Percentiles rank a stretch among this genome's conserved stretches.
phyloP scores from a whole-genome alignment of 2,113 vertebrate genomes.

The Podilymbus podiceps region DNA sequence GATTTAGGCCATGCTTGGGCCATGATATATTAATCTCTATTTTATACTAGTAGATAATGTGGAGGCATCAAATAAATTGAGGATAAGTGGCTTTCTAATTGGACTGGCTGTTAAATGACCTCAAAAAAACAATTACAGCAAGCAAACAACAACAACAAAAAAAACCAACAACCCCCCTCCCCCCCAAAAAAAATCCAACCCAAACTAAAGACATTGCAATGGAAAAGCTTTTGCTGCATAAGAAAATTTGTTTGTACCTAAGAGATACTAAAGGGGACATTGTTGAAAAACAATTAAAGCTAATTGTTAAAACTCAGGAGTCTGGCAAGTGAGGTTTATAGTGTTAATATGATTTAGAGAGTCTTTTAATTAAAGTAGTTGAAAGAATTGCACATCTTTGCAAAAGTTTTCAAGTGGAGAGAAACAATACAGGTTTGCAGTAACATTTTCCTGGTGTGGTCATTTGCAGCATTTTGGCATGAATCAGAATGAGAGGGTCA shows the following conservation, averaged over 20 bases:
- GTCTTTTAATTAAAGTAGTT: not conserved
- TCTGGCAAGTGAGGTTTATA: not conserved
- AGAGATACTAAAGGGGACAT: not conserved
- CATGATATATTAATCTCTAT: not conserved
- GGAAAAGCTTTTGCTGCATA: not conserved
- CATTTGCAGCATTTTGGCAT: not conserved
- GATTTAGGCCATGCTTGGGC: not conserved
- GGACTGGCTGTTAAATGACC: not conserved
- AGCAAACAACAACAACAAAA: no score
- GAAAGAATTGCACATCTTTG: not conserved
- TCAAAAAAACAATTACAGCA: not conserved
- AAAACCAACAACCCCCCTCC: no score
- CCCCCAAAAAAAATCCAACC: no score
- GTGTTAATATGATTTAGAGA: constrained; percentile 11
- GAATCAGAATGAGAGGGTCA: not conserved
- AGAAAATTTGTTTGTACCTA: not conserved
- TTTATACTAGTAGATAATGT: not conserved
- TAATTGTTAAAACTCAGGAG: not conserved
- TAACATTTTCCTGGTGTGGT: not conserved
- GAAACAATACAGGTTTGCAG: not conserved
- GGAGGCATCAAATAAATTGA: not conserved
- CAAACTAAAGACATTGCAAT: not conserved
- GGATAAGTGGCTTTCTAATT: not conserved
- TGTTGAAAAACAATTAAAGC: not conserved
- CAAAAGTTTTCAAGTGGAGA: not conserved